Percentiles rank a stretch among this genome's conserved stretches.
Conservation (phyloP, 37 sponge, comb jelly and placozoan species). For the Beroe ovata region DNA sequence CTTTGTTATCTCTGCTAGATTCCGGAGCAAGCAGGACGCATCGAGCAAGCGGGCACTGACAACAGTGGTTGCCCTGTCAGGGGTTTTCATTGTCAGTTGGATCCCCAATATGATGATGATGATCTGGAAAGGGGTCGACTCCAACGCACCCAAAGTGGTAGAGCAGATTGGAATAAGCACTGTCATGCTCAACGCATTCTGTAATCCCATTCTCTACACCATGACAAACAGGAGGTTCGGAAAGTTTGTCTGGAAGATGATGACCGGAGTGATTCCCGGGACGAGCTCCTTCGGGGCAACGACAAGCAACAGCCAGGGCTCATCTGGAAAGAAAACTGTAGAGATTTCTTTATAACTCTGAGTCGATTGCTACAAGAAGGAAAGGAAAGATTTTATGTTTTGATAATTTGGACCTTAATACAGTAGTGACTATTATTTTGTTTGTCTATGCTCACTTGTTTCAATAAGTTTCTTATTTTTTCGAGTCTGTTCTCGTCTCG, state of each 20-base stretch:
- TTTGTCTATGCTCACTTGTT: no score
- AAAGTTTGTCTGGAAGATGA: background rate
- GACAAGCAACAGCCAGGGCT: no score
- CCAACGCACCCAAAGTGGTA: background rate
- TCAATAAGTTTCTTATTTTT: no score
- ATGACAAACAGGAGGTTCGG: slow-evolving; percentile 48
- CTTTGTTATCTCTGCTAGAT: background rate
- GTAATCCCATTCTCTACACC: slow-evolving; percentile 28
- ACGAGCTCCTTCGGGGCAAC: no score
- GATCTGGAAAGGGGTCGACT: slow-evolving; percentile 2
- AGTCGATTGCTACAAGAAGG: no score
- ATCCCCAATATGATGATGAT: background rate
- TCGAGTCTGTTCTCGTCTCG: no score
- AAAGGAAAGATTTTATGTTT: no score
- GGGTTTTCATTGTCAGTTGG: slow-evolving; percentile 1
- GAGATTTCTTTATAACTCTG: no score
- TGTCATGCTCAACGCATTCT: slow-evolving; percentile 15
- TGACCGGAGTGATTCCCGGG: no score
- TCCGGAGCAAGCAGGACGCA: background rate
- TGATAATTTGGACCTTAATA: no score
- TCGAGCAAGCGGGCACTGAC: background rate
- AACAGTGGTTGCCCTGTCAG: slow-evolving; percentile 18
- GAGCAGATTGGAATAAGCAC: background rate
- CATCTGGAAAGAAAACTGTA: no score
- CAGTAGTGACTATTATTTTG: no score